These are phyloP conservation scores for Scaptomyza pallida DNA, from an alignment of 1,140 invertebrate species.

Conservation along the genomic window DNA sequence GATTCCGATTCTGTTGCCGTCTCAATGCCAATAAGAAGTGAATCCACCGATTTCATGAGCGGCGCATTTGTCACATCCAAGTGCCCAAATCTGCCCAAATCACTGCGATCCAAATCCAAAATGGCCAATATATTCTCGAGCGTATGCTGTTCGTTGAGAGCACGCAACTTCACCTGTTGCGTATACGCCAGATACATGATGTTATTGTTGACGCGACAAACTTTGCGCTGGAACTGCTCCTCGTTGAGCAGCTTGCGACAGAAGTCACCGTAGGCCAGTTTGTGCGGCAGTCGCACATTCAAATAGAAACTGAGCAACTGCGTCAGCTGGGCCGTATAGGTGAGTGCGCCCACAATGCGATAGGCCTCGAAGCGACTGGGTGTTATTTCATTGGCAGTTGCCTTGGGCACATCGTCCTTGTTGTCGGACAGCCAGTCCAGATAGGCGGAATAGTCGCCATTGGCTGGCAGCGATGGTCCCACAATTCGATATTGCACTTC, in stretches of 20 bases:
- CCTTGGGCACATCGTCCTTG: conserved; percentile 87
- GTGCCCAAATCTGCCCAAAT: conserved; percentile 87
- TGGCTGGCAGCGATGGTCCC: conserved; percentile 88
- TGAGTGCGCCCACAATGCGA: conserved; percentile 91
- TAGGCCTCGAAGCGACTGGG: conserved; percentile 88
- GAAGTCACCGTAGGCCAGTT: conserved; percentile 91
- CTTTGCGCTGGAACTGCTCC: conserved; percentile 89
- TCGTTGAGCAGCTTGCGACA: conserved; percentile 87
- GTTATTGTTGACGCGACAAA: conserved; percentile 92
- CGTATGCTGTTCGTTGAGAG: conserved; percentile 88
- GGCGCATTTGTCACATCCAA: conserved; percentile 74
- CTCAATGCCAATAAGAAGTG: conserved; percentile 86
- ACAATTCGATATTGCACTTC: conserved; percentile 90
- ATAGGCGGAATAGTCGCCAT: conserved; percentile 91
- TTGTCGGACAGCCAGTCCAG: conserved; percentile 89
- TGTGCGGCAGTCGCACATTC: conserved; percentile 90
- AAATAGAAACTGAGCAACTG: conserved; percentile 91
- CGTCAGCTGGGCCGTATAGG: conserved; percentile 91
- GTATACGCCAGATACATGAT: conserved; percentile 92
- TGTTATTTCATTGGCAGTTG: conserved; percentile 79
- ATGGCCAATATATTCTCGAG: conserved; percentile 90
- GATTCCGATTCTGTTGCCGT: conserved; percentile 88
- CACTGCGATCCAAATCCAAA: conserved; percentile 87
- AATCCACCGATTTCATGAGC: conserved; percentile 85
- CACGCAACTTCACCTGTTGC: conserved; percentile 88